These are phyloP conservation scores for Morone chrysops DNA, from an alignment of 2,113 vertebrate species.

Conservation along the genomic window DNA sequence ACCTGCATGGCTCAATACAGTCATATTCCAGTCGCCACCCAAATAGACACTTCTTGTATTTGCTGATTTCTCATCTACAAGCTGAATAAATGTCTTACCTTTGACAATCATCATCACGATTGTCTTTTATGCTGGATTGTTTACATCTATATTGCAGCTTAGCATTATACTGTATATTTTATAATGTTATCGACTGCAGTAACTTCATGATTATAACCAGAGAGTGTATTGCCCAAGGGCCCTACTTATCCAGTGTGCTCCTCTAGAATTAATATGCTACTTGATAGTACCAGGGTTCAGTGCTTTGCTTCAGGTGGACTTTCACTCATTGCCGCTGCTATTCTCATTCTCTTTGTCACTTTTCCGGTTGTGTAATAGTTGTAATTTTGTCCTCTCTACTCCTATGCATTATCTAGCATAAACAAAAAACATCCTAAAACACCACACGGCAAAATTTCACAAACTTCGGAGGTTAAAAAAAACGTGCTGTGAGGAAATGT, in stretches of 20 bases:
- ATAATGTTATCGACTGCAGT: conserved; percentile 38
- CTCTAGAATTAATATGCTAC: conserved; percentile 55
- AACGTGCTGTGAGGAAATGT: background rate
- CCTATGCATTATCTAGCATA: background rate
- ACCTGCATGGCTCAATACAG: background rate
- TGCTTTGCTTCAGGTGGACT: conserved; percentile 48
- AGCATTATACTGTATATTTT: conserved; percentile 43
- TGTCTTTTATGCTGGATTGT: conserved; percentile 34
- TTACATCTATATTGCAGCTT: conserved; percentile 45
- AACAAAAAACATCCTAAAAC: background rate
- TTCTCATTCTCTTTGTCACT: conserved; percentile 23
- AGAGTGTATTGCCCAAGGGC: conserved; percentile 30
- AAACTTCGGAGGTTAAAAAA: background rate
- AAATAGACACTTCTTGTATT: background rate
- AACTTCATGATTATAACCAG: conserved; percentile 48
- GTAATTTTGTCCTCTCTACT: background rate
- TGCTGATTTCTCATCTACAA: background rate
- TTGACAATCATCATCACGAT: conserved; percentile 14
- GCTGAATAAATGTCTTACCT: background rate
- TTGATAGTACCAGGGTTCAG: conserved; percentile 60
- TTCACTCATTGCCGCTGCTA: conserved; percentile 7
- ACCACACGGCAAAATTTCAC: background rate
- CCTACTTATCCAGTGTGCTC: conserved; percentile 59
- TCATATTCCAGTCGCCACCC: background rate
- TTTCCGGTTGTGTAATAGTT: background rate